A percentile compares a stretch with the other conserved stretches of the same genome.
Evolutionary conservation across 2,113 vertebrate species (phyloP).

Genomic region (Tachysurus vachellii): DNA sequence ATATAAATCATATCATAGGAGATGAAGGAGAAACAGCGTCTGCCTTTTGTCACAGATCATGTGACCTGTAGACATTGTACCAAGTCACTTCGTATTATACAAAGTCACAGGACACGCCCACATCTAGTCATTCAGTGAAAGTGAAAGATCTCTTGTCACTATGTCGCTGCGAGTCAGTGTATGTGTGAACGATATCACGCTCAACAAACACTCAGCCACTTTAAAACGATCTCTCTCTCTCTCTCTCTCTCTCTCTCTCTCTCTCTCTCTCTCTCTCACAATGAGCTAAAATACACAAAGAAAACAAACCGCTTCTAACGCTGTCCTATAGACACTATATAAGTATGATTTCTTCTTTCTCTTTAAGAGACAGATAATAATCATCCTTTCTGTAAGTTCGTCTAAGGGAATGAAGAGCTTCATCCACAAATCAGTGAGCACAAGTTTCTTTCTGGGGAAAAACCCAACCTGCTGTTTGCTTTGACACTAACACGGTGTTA

Average conservation of each 20-base stretch:
- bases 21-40: no score
- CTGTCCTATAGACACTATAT: not conserved
- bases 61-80: no score
- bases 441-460: conserved; percentile 37
- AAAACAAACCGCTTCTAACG: not conserved
- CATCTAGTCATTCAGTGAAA: no score
- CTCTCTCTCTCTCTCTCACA: not conserved
- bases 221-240: conserved; percentile 30
- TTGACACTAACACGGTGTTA: conserved; percentile 29
- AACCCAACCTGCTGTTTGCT: conserved; percentile 32
- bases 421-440: not conserved
- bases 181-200: not conserved
- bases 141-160: no score
- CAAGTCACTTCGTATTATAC: no score
- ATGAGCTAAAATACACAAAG: not conserved
- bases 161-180: no score
- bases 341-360: not conserved
- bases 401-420: not conserved
- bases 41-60: no score
- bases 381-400: not conserved
- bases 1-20: no score
- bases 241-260: conserved; percentile 5
- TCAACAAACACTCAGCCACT: conserved; percentile 12
- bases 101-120: not conserved
- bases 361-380: not conserved